Evolutionary conservation across 2,113 vertebrate genomes (phyloP), one percentile per base, ranked within the genome.

Genomic region (Sialia sialis): DNA sequence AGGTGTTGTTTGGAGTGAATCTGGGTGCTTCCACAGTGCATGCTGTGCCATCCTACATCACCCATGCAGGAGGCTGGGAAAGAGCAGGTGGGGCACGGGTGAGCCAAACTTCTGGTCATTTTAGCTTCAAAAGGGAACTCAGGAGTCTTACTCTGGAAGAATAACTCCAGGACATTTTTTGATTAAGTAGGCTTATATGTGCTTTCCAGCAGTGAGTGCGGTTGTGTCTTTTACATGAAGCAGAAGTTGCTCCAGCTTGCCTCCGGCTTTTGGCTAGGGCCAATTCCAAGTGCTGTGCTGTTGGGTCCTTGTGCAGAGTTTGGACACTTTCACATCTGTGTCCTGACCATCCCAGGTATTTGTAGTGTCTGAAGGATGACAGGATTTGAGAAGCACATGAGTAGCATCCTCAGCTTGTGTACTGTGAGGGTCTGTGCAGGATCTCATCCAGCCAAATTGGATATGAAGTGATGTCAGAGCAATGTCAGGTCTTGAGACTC

Each of bases 21-120:
- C 56, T 1, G 0, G 66, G 20, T 19, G 20, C 21, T 21, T 73
- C 21, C 0, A 0, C 26, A 49, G 39, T 23, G 25, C 0, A 3
- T 22, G 2, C 25, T 54, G 36, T 58, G 38, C 38, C 5, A 10
- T 76, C n/a, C 23, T 52, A 23, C 11, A 14, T 64, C 4, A 13
- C 9, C 54, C 29, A 18, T 46, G 29, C 26, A 64, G 34, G n/a
- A 41, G 54, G 27, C n/a, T 72, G 54, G 27, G 64, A 72, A 72
- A 72, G 59, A 36, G 43, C 44, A 44, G 21, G 14, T 43, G 38
- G 27, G 26, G 30, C 29, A 19, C 20, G 41, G 62, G 10, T 55
- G 22, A 89, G 76, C 32, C 46, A 60, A 89, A 64, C 7, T 79
- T 56, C 29, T 51, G 20, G 15, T 89, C 30, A 62, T 51, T 92